Conservation (phyloP, 2,797 vertebrate species). For the Clarias laeviceps region DNA sequence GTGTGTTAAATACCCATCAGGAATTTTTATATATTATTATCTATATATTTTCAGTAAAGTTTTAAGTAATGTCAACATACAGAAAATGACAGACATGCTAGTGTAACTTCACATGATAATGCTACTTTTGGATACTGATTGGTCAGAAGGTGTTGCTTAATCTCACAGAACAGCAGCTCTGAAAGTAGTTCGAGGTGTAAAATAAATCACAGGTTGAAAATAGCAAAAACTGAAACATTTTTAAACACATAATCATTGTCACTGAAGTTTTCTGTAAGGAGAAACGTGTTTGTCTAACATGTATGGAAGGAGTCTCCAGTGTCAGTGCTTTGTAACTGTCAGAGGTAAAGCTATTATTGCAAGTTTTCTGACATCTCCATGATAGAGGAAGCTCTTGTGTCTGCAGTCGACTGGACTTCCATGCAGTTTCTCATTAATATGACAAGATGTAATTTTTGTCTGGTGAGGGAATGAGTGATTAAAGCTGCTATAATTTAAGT, state of each 20-base stretch:
- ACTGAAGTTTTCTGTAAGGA: background rate
- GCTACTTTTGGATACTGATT: background rate
- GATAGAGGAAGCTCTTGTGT: background rate
- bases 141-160: background rate
- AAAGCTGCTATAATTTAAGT: background rate
- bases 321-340: background rate
- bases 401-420: background rate
- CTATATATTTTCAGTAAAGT: too few relatives aligned
- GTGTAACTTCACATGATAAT: background rate
- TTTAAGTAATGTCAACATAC: background rate
- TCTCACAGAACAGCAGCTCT: background rate
- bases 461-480: background rate
- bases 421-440: background rate
- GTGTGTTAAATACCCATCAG: background rate
- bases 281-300: background rate
- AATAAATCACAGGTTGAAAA: background rate
- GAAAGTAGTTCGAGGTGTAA: background rate
- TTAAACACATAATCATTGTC: background rate
- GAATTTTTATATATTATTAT: background rate
- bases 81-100: background rate
- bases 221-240: too few relatives aligned
- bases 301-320: background rate
- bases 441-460: background rate
- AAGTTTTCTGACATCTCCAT: background rate
- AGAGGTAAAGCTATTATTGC: background rate